Conservation (phyloP, 2,888 invertebrate species). For the Escarpia spicata region DNA sequence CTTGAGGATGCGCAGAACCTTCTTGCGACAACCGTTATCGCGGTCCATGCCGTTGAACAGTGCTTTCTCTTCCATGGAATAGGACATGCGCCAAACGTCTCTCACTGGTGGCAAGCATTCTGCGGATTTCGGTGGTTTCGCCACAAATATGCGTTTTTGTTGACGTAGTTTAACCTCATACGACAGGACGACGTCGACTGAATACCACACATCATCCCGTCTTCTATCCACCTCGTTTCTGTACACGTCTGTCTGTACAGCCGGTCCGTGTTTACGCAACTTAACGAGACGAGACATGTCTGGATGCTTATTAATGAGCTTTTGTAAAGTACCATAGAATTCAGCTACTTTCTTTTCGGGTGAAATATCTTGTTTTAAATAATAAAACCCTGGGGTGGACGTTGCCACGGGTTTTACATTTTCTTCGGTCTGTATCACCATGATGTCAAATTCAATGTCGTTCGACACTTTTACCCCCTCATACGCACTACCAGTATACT, state of each 20-base stretch:
- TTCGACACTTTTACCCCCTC: not conserved
- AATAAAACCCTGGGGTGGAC: not conserved
- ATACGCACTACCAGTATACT: slow-evolving; percentile 14
- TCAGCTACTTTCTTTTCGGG: not conserved
- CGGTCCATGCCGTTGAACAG: slow-evolving; percentile 31
- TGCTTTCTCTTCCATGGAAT: slow-evolving; percentile 32
- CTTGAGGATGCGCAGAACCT: slow-evolving; percentile 31
- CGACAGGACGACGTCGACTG: slow-evolving; percentile 13
- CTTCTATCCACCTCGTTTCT: not conserved
- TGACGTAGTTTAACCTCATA: not conserved
- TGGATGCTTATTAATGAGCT: not conserved
- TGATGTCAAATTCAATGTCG: slow-evolving; percentile 20
- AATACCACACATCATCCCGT: not conserved
- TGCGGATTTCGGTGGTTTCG: not conserved
- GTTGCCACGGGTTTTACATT: not conserved
- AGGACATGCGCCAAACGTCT: slow-evolving; percentile 27
- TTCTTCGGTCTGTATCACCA: not conserved
- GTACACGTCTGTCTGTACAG: slow-evolving; percentile 17
- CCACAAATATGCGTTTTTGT: not conserved
- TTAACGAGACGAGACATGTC: not conserved
- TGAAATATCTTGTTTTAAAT: not conserved
- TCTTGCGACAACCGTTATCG: slow-evolving; percentile 33
- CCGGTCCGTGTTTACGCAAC: not conserved
- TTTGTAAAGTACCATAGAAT: not conserved
- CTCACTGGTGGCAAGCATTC: not conserved